Evolutionary conservation across 1,140 invertebrate genomes (phyloP), one percentile per base, ranked within the genome.

Genomic region (Euura lappo): DNA sequence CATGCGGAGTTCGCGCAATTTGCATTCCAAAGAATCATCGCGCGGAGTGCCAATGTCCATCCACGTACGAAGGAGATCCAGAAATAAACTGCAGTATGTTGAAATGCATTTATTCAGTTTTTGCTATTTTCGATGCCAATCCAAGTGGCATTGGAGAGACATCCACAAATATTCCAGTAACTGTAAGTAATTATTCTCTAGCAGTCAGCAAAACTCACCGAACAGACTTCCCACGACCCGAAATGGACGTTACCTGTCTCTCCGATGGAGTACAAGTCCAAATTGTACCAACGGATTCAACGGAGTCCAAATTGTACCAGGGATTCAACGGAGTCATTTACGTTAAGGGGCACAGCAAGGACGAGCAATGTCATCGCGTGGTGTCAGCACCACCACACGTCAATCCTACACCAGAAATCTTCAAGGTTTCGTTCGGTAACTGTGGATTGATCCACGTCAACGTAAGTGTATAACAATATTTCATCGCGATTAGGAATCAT

Each of bases 261-360:
- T 96, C 96, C 11, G 96, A 98, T 85, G 96, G 96, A 45, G 94
- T 98, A 0, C 94, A 96, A 81, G 95, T 98, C 68, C 92, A 94
- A 78, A 92, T 97, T 90, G 73, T 89, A 93, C 83, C 88, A 93
- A 78, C 28, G 94, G 93, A 66, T 98, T 97, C 83, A 96, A 97
- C 1, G 92, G 94, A 79, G 93, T 97, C 68, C 92, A 94, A 78
- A 92, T 97, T 90, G 73, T 89, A 93, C 83, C 88, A 93, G 77
- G 94, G 93, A 66, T 98, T 97, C 83, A 96, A 97, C 78, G 97
- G 97, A 3, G 93, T 98, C 2, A 87, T 98, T 0, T 98, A 98
- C 79, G 97, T 98, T 0, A 98, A 98, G 88, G 96, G 96, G 7
- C 95, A 97, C 83, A 97, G 95, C 81, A 97, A 97, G 84, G 95